These are phyloP conservation scores for Oreamnos americanus DNA, from an alignment of 2,113 vertebrate genomes.

Conservation along the genomic window DNA sequence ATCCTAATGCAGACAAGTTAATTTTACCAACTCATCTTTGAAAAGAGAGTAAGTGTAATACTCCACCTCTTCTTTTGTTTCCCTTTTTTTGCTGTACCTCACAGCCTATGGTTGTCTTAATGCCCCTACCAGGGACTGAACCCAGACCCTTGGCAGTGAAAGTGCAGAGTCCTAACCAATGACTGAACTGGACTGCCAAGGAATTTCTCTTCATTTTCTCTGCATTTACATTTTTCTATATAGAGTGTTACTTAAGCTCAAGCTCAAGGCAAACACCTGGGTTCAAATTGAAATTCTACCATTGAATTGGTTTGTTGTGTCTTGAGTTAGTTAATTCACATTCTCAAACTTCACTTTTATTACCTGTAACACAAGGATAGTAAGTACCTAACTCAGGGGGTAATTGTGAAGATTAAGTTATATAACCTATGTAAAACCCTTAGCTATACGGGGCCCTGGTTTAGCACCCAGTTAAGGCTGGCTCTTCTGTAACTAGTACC, in stretches of 20 bases:
- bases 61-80: neutral
- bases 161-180: neutral
- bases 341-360: neutral
- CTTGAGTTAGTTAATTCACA: neutral
- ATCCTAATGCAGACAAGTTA: neutral
- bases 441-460: neutral
- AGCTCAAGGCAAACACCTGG: neutral
- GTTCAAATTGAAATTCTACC: neutral
- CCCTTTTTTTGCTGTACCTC: neutral
- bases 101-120: neutral
- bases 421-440: neutral
- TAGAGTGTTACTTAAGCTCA: neutral
- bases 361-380: neutral
- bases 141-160: neutral
- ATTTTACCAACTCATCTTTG: neutral
- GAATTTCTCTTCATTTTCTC: neutral
- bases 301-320: neutral
- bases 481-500: conserved; percentile 18
- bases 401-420: neutral
- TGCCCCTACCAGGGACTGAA: neutral
- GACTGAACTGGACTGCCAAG: neutral
- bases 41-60: neutral
- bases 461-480: neutral
- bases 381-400: neutral
- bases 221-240: neutral